phyloP scores from a whole-genome alignment of 2,797 vertebrate species.

The Ctenopoma multispine region DNA sequence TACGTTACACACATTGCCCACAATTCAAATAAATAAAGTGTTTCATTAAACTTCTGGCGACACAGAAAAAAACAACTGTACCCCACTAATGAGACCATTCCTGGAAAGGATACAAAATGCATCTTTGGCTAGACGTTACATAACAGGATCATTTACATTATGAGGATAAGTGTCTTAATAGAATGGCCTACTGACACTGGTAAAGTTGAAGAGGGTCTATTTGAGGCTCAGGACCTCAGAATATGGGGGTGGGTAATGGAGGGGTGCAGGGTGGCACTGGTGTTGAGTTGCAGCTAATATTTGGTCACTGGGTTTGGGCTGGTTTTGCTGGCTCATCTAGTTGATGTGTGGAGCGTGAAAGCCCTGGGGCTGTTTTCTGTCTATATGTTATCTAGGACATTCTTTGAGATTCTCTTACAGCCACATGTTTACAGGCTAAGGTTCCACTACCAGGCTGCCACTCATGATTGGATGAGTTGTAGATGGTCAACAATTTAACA shows the following conservation, averaged over 20 bases:
- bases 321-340: slow-evolving; percentile 45
- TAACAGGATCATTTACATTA: slow-evolving; percentile 7
- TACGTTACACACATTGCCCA: neutral
- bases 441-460: slow-evolving; percentile 14
- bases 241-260: slow-evolving; percentile 31
- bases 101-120: slow-evolving; percentile 11
- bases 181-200: slow-evolving; percentile 36
- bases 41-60: neutral
- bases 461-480: neutral
- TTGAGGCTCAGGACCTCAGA: slow-evolving; percentile 58
- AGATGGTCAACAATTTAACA: neutral
- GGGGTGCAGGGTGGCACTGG: slow-evolving; percentile 38
- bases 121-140: slow-evolving; percentile 11
- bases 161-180: slow-evolving; percentile 22
- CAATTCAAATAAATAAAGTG: neutral
- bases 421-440: slow-evolving; percentile 30
- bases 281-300: slow-evolving; percentile 73
- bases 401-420: slow-evolving; percentile 51
- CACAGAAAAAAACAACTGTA: neutral
- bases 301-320: slow-evolving; percentile 53
- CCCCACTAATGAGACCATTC: neutral
- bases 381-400: slow-evolving; percentile 44
- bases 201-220: slow-evolving; percentile 65
- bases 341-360: slow-evolving; percentile 8
- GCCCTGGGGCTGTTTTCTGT: slow-evolving; percentile 16